phyloP scores from a whole-genome alignment of 2,113 vertebrate genomes.

The Cephalopterus ornatus region DNA sequence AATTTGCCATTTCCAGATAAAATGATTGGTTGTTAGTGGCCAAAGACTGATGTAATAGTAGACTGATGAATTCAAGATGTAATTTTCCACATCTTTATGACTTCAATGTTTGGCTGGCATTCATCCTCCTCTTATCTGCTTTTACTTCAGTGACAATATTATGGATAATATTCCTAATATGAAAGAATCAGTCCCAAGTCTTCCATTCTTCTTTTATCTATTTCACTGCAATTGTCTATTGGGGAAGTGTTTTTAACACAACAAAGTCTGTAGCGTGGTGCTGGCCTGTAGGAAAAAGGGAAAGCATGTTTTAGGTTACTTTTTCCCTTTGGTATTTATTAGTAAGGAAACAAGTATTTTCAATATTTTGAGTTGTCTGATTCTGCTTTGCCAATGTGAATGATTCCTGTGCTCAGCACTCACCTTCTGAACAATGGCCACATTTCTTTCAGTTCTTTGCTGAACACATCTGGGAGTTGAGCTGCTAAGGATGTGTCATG shows the following conservation, averaged over 20 bases:
- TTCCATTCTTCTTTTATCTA: background rate
- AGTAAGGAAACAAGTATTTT: background rate
- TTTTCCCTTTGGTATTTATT: background rate
- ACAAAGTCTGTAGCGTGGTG: background rate
- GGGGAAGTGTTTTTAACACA: background rate
- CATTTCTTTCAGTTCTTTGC: background rate
- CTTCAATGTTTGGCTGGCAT: background rate
- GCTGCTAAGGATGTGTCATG: background rate
- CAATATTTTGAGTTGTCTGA: background rate
- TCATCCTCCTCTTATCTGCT: background rate
- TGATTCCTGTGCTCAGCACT: background rate
- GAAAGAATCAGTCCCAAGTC: background rate
- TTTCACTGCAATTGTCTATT: background rate
- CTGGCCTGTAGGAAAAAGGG: background rate
- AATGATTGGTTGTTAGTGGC: background rate
- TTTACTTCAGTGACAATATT: background rate
- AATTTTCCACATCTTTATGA: background rate
- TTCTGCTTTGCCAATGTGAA: background rate
- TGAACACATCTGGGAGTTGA: background rate
- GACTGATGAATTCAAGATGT: background rate
- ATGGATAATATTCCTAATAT: background rate
- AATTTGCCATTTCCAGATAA: conserved; percentile 22
- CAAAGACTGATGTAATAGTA: background rate
- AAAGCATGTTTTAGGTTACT: background rate
- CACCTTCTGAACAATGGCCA: background rate